Base-by-base conservation (phyloP, 2,888 invertebrate species). In the Elegia similella region DNA sequence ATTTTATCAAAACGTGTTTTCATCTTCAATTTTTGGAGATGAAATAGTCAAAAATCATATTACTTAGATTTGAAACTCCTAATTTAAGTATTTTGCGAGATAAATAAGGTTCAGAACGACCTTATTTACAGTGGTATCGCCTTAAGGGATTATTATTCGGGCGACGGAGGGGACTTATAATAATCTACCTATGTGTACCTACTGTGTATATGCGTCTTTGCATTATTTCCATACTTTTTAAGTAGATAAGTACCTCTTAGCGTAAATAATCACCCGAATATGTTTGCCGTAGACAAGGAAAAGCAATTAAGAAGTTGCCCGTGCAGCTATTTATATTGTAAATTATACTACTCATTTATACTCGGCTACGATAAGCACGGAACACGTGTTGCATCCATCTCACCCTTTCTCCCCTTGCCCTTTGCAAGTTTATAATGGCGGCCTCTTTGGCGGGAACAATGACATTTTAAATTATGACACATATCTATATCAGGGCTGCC, bases 381-480 rank as follows among this genome's bases (percentile, higher is more conserved):
- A 70, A 80, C 88, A 86, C 86, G 88, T 87, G 79, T 68, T 66
- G 73, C 80, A 77, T 83, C 82, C 80, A 77, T 83, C 82, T 81
- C 82, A 84, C 84, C 86, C 86, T 84, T 83, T 79, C 23, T 23
- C 78, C 81, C 80, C 75, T 75, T 68, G 67, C 54, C 54, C 54
- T 55, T 75, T 76, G 80, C 78, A 80, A 81, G 71, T 80, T 78
- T 79, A 79, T 78, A 80, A 76, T 69, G 69, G 76, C 74, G 60
- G 62, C 64, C 66, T 60, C 59, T 30, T 60, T 62, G 57, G 59
- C 61, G 66, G 64, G 76, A 72, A 88, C 87, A 86, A 86, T 86
- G 78, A 75, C 78, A 81, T 81, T 88, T 89, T 83, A 88, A 88
- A 88, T 87, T 83, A 82, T 86, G 78, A 78, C 81, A 81, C 78